Evolutionary conservation across 53 echinoderm and acorn worm species (phyloP).

Genomic region (Holothuria scabra): DNA sequence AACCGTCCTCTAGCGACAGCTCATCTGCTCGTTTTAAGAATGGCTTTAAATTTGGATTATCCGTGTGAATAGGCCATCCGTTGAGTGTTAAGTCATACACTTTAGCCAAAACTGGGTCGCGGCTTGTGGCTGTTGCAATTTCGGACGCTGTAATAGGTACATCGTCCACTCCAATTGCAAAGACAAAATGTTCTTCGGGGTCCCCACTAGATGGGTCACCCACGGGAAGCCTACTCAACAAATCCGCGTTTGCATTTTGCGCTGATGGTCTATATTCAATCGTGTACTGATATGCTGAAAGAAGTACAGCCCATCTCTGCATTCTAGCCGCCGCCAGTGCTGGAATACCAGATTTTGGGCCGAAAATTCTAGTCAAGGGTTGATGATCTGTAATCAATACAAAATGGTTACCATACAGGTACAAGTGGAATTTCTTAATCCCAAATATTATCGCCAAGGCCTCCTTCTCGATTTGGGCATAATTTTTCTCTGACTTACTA

Average conservation of each 20-base stretch:
- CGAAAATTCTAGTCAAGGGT: slow-evolving; percentile 42
- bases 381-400: slow-evolving; percentile 35
- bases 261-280: slow-evolving; percentile 25
- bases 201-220: slow-evolving; percentile 61
- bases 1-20: neutral
- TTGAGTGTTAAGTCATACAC: neutral
- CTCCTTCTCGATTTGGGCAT: slow-evolving; percentile 62
- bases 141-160: slow-evolving; percentile 33
- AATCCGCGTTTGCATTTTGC: slow-evolving; percentile 33
- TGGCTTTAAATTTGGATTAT: neutral
- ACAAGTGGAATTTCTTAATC: slow-evolving; percentile 63
- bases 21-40: neutral
- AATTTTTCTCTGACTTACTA: slow-evolving; percentile 46
- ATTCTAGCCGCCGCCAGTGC: slow-evolving; percentile 46
- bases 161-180: neutral
- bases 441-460: slow-evolving; percentile 54
- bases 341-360: slow-evolving; percentile 47
- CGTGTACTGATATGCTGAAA: slow-evolving; percentile 41
- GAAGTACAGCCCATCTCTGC: slow-evolving; percentile 47
- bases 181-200: slow-evolving; percentile 40
- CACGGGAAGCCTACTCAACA: slow-evolving; percentile 29
- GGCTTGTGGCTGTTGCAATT: neutral
- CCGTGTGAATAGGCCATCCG: neutral
- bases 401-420: slow-evolving; percentile 52
- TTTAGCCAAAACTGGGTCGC: neutral